phyloP scores from a whole-genome alignment of 2,113 vertebrate species.

The Saccopteryx leptura region DNA sequence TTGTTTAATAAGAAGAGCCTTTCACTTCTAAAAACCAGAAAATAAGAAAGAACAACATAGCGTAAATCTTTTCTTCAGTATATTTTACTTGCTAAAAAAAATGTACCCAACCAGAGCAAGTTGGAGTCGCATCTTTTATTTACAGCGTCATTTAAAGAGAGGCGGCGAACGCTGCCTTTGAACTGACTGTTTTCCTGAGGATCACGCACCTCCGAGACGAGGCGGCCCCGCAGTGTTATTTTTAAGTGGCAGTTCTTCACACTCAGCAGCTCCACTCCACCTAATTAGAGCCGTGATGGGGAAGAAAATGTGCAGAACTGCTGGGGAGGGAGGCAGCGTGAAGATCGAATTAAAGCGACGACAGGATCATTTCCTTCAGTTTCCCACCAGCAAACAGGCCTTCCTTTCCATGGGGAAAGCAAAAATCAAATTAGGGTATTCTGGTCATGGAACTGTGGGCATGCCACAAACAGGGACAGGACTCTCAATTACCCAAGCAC shows the following conservation, averaged over 20 bases:
- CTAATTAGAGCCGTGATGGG: background rate
- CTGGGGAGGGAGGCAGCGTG: background rate
- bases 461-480: background rate
- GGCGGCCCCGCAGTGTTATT: background rate
- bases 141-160: conserved; percentile 40
- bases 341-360: background rate
- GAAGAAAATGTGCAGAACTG: conserved; percentile 21
- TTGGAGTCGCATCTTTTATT: conserved; percentile 15
- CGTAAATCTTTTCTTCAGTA: background rate
- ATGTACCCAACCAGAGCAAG: background rate
- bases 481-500: background rate
- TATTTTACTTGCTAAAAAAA: conserved; percentile 19
- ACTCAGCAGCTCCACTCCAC: background rate
- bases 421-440: conserved; percentile 1
- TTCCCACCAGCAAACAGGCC: background rate
- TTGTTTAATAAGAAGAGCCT: conserved; percentile 24
- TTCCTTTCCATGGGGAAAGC: background rate
- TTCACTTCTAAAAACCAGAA: background rate
- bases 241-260: conserved; percentile 19
- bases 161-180: background rate
- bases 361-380: background rate
- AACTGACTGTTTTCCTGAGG: background rate
- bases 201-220: background rate
- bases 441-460: background rate
- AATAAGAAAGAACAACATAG: background rate